Conservation (phyloP, 2,888 invertebrate species). For the Eupelmus urozonus region DNA sequence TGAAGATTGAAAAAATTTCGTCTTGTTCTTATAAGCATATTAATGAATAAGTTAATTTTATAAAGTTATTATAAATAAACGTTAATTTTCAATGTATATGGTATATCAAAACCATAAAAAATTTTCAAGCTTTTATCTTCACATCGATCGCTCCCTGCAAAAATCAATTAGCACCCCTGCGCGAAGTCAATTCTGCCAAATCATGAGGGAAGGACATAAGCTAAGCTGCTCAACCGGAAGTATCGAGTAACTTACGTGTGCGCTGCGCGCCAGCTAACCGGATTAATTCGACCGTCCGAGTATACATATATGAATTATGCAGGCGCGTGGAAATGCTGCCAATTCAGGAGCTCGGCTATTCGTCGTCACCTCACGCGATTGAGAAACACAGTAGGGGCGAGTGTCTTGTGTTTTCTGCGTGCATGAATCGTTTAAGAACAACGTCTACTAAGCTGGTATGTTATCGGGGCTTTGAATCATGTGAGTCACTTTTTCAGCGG, state of each 20-base stretch:
- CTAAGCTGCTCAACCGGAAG: slow-evolving; percentile 17
- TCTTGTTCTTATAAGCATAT: neutral
- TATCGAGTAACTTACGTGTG: slow-evolving; percentile 40
- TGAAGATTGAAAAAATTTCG: neutral
- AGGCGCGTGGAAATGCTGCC: slow-evolving; percentile 39
- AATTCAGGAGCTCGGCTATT: slow-evolving; percentile 30
- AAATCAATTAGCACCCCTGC: too few species aligned
- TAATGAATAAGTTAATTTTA: neutral
- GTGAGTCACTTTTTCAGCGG: too few species aligned
- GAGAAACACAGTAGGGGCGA: neutral
- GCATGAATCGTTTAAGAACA: slow-evolving; percentile 37
- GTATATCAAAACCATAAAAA: too few species aligned
- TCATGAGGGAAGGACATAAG: too few species aligned
- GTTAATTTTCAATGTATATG: too few species aligned
- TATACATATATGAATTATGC: slow-evolving; percentile 45
- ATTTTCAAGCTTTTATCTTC: too few species aligned
- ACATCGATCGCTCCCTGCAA: too few species aligned
- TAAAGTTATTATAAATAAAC: neutral
- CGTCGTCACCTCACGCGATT: slow-evolving; percentile 12
- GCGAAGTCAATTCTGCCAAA: too few species aligned
- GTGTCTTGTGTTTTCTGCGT: slow-evolving; percentile 34
- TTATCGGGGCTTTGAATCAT: too few species aligned
- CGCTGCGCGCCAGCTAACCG: neutral
- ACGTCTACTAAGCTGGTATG: too few species aligned
- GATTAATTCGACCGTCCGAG: slow-evolving; percentile 39